These are phyloP conservation scores for Penaeus japonicus DNA, from an alignment of 1,140 invertebrate genomes.

Conservation along the genomic window DNA sequence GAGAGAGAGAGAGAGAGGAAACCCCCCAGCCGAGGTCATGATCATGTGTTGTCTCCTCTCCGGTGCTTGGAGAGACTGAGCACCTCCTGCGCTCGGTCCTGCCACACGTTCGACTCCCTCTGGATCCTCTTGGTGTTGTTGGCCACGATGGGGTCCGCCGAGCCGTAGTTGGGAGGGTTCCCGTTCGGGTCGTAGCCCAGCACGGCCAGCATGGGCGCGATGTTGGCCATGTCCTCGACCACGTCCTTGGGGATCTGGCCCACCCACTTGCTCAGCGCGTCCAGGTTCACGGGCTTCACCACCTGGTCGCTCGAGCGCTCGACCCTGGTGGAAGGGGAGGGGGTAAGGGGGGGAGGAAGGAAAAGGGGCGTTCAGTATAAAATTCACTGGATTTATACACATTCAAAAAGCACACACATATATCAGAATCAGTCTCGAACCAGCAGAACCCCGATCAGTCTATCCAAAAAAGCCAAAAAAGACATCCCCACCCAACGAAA, in stretches of 20 bases:
- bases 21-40: background rate
- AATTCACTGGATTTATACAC: too few relatives aligned
- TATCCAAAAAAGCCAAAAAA: too few relatives aligned
- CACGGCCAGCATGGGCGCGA: conserved; percentile 89
- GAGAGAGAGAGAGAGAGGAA: background rate
- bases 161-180: conserved; percentile 92
- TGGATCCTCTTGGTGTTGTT: conserved; percentile 76
- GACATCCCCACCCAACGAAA: too few relatives aligned
- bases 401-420: too few relatives aligned
- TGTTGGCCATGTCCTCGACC: conserved; percentile 85
- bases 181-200: conserved; percentile 92
- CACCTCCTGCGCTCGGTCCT: conserved; percentile 62
- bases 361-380: background rate
- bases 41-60: conserved; percentile 44
- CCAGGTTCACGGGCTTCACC: conserved; percentile 96
- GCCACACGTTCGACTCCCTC: conserved; percentile 66
- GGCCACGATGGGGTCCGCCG: conserved; percentile 83
- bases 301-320: conserved; percentile 98
- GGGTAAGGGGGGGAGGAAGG: background rate
- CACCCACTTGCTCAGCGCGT: conserved; percentile 97
- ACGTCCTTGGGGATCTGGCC: conserved; percentile 91
- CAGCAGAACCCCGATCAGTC: too few relatives aligned
- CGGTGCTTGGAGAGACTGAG: conserved; percentile 38
- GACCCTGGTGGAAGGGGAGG: conserved; percentile 74
- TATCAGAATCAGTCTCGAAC: too few relatives aligned